Evolutionary conservation across 2,888 invertebrate species (phyloP).

Genomic region (Myopa tessellatipennis): DNA sequence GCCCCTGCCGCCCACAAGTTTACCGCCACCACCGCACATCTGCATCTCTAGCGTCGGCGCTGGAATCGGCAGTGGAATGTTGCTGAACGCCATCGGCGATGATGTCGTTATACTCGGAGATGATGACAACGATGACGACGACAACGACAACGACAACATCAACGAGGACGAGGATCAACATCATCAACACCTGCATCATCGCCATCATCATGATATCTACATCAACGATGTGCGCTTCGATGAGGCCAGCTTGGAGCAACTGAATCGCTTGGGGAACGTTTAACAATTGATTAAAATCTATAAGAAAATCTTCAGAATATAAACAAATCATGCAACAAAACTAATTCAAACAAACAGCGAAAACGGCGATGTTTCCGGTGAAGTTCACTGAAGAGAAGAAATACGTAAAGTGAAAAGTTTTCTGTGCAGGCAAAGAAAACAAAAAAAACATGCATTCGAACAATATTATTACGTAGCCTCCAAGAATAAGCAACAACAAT

Average conservation of each 20-base stretch:
- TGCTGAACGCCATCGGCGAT: constrained; percentile 54
- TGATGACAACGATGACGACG: constrained; percentile 58
- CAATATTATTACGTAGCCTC: constrained; percentile 45
- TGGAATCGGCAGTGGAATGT: constrained; percentile 58
- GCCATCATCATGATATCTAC: constrained; percentile 60
- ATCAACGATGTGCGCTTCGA: constrained; percentile 65
- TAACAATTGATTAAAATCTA: constrained; percentile 57
- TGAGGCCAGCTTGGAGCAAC: constrained; percentile 61
- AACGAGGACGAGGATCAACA: constrained; percentile 49
- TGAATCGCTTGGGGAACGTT: constrained; percentile 66
- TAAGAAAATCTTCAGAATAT: constrained; percentile 1
- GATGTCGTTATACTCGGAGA: constrained; percentile 51
- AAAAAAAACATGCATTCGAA: constrained; percentile 45
- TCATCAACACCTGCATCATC: constrained; percentile 13
- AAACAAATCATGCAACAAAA: not conserved
- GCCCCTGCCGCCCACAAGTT: constrained; percentile 67
- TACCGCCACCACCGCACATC: constrained; percentile 68
- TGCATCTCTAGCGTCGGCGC: constrained; percentile 64
- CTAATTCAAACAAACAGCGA: not conserved
- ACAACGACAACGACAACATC: constrained; percentile 49
- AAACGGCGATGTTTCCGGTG: not conserved
- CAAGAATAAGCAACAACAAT: constrained; percentile 53
- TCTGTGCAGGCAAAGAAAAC: not conserved
- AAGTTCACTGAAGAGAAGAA: not conserved
- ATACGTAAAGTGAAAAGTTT: constrained; percentile 29